Base-by-base conservation (phyloP, 2,113 vertebrate genomes). In the Leuciscus idus region DNA sequence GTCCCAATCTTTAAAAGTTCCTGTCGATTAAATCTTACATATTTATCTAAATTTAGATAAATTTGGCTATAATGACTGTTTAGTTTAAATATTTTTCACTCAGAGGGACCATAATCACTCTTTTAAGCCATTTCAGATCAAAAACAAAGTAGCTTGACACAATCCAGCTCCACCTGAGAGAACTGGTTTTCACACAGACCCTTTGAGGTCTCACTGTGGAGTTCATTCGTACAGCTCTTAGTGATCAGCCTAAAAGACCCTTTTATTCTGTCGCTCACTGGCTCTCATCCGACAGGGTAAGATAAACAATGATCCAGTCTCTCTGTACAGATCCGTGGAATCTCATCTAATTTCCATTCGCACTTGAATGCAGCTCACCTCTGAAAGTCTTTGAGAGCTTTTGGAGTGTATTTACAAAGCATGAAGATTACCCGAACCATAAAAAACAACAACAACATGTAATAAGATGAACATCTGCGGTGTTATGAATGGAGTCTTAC, bases 291-390 rank as follows among this genome's bases (percentile, higher is more conserved):
- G 88, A 86, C 74, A 36, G 57, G 83, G 84, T 52, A 26, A 86
- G 79, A 84, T 73, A 90, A 91, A 93, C 91, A 93, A 92, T 92
- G 87, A 84, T 83, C 90, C 85, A 88, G 88, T 92, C 90, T 92
- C 86, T 91, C 87, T 76, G 86, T 88, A 83, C 84, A 85, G 84
- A 84, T 91, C 84, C 84, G 50, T 90, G 86, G 87, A 88, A 91
- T 90, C 88, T 84, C 46, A 33, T 85, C 89, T 83, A 76, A 89
- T 87, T 92, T 92, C 88, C 68, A 91, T 92, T 92, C 91, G 90
- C 87, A 92, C 87, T 91, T 90, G 84, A 92, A 92, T 91, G 52
- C 28, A 82, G 75, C 57, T 73, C 23, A 6, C 70, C 39, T 73
- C 33, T 36, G 30, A 39, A 72, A 39, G 36, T 43, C 43, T 4